phyloP scores from a whole-genome alignment of 2,888 invertebrate genomes.

The Congeria kusceri region DNA sequence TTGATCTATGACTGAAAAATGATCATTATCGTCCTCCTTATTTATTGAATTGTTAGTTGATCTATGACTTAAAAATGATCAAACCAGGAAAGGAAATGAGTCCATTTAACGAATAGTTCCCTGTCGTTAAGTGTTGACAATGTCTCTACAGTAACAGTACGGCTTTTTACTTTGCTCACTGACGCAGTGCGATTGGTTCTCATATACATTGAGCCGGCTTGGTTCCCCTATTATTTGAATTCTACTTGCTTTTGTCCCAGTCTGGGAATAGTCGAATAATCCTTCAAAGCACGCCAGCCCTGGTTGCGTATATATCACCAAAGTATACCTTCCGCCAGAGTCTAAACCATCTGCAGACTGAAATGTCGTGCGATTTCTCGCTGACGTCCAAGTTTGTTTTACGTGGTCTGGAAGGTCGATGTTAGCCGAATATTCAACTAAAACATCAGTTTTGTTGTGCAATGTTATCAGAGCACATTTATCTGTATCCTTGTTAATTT shows the following conservation, averaged over 20 bases:
- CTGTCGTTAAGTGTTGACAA: no score
- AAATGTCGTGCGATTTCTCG: neutral
- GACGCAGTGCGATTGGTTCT: neutral
- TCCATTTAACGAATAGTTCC: no score
- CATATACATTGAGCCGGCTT: neutral
- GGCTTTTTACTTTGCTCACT: neutral
- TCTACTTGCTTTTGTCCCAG: neutral
- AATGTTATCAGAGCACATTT: neutral
- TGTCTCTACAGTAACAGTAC: neutral
- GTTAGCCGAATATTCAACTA: conserved; percentile 2
- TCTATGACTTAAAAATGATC: no score
- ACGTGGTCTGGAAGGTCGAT: neutral
- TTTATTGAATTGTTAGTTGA: no score
- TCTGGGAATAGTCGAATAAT: neutral
- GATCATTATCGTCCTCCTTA: no score
- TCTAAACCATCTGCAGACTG: neutral
- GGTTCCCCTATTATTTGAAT: conserved; percentile 1
- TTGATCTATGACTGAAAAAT: no score
- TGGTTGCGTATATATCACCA: neutral
- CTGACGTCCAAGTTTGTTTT: no score
- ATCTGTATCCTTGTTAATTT: neutral
- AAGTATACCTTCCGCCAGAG: neutral
- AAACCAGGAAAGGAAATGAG: no score
- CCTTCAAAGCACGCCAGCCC: conserved; percentile 11
- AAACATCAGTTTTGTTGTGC: conserved; percentile 5